Percentiles rank a stretch among this genome's conserved stretches.
Conservation (phyloP, 2,113 vertebrate genomes). For the Engystomops pustulosus region DNA sequence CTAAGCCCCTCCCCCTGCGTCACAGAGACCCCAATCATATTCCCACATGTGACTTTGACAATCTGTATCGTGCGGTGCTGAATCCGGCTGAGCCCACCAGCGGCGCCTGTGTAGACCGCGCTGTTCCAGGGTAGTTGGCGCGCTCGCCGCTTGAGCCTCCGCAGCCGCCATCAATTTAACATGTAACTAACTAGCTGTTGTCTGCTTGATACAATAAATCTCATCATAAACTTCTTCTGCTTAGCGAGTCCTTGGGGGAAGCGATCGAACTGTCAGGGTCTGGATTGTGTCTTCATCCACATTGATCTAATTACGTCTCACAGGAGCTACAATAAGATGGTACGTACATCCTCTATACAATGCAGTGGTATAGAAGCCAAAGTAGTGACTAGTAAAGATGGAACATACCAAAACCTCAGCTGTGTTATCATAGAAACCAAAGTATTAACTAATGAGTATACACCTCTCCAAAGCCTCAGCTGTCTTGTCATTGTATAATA, state of each 20-base stretch:
- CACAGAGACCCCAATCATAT: conserved; percentile 17
- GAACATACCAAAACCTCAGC: no score
- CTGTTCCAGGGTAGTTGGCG: background rate
- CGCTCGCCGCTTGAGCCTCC: background rate
- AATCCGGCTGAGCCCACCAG: background rate
- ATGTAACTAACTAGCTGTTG: conserved; percentile 56
- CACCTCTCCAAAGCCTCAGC: no score
- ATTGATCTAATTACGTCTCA: background rate
- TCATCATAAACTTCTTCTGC: conserved; percentile 66
- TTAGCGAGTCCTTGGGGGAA: background rate
- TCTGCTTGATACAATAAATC: conserved; percentile 58
- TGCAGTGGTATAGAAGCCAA: no score
- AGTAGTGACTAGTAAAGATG: no score
- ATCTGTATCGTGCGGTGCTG: conserved; percentile 10
- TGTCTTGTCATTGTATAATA: no score
- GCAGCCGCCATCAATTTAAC: conserved; percentile 30
- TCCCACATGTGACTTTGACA: conserved; percentile 38
- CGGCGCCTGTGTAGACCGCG: background rate
- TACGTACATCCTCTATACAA: no score
- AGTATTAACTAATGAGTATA: no score
- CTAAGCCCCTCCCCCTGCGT: background rate
- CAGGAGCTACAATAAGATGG: no score
- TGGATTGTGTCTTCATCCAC: no score
- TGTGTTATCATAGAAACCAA: no score
- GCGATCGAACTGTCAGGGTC: background rate